Conservation (phyloP, 2,888 invertebrate genomes). For the Netelia virgata region DNA sequence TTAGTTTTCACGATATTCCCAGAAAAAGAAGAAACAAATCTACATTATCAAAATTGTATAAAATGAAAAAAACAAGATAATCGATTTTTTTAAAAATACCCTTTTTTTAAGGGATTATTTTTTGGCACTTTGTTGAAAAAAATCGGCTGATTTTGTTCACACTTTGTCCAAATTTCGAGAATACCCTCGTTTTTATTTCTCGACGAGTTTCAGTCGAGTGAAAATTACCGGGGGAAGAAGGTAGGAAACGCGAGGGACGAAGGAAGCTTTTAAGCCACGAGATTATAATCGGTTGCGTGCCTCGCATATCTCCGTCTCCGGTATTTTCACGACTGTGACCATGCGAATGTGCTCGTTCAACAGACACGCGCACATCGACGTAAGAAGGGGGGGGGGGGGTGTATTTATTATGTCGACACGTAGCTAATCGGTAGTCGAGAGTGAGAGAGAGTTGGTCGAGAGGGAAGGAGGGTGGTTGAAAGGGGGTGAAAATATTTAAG, state of each 20-base stretch:
- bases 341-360: conserved; percentile 39
- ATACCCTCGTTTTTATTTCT: conserved; percentile 19
- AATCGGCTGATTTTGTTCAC: neutral
- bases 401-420: conserved; percentile 60
- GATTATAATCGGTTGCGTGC: conserved; percentile 78
- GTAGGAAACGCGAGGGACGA: neutral
- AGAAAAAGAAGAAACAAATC: too few species aligned
- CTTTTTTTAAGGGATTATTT: too few species aligned
- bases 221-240: neutral
- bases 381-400: neutral
- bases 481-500: conserved; percentile 69
- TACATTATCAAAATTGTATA: too few species aligned
- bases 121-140: too few species aligned
- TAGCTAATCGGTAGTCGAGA: conserved; percentile 56
- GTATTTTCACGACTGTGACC: conserved; percentile 70
- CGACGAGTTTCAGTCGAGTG: neutral
- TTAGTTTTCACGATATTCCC: too few species aligned
- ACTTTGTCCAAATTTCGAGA: neutral
- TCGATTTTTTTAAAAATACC: too few species aligned
- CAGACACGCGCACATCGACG: conserved; percentile 1
- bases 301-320: conserved; percentile 71
- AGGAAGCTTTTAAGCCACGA: conserved; percentile 45
- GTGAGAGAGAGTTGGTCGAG: conserved; percentile 26
- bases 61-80: too few species aligned
- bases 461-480: conserved; percentile 67